A percentile compares a stretch with the other conserved stretches of the same genome.
These are phyloP conservation scores for Platorchestia sp. DNA, from an alignment of 1,140 invertebrate species.

Conservation along the genomic window DNA sequence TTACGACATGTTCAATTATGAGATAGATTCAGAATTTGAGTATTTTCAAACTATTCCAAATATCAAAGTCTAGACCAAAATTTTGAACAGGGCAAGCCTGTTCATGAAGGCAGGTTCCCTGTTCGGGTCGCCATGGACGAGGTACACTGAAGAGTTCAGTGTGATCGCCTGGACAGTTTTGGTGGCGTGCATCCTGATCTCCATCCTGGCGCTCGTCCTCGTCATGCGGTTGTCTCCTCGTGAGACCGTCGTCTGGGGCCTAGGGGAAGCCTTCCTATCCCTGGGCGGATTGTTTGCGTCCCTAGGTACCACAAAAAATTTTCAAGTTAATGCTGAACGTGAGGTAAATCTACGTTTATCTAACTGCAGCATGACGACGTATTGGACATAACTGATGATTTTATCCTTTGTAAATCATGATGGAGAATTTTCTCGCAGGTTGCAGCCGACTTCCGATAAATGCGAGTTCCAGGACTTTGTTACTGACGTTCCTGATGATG, in stretches of 20 bases:
- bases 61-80: not conserved
- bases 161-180: not conserved
- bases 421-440: not conserved
- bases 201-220: not conserved
- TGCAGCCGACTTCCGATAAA: not conserved
- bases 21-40: no score
- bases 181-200: not conserved
- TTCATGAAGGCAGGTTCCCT: not conserved
- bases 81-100: not conserved
- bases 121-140: not conserved
- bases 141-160: constrained; percentile 28
- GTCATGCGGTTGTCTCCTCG: constrained; percentile 18
- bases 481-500: not conserved
- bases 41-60: no score
- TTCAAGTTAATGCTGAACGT: not conserved
- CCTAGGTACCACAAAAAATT: not conserved
- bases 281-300: not conserved
- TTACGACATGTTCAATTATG: no score
- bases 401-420: not conserved
- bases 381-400: not conserved
- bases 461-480: not conserved
- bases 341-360: no score
- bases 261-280: not conserved
- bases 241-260: not conserved
- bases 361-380: not conserved